Base-by-base conservation (phyloP, 1,140 invertebrate genomes). In the Lutraria rhynchaena region DNA sequence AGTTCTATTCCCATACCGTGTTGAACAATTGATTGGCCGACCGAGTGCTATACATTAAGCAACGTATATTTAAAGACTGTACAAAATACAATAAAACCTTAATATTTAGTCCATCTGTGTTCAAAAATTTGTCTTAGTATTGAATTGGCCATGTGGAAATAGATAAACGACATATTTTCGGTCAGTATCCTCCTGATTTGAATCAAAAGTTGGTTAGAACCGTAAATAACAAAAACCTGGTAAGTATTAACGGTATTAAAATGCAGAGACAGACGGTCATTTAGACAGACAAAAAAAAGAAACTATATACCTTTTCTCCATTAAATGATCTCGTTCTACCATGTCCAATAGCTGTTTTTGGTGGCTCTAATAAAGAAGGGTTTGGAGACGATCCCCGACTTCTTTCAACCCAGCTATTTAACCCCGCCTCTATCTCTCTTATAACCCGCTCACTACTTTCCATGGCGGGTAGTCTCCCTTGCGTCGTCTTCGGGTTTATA, bases 351-450 rank as follows among this genome's bases (percentile, higher is more conserved):
- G 61, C 41, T 44, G 35, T 13, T 15, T 24, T 11, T 7, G 29
- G 4, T 3, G 55, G 37, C 9, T 22, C 60, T 9, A 35, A 44
- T 24, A 67, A 17, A 29, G 17, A 19, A 11, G 5, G 37, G 9
- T 61, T n/a, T 5, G 73, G 55, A 13, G 74, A 77, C 22, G 24
- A 27, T 31, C 44, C 41, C 15, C 76, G 11, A 22, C 51, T 71
- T 27, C 65, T 69, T 22, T 73, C 58, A 27, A 81, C 33, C 78
- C 78, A 81, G 24, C 69, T 63, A 15, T 41, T 71, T 27, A 81
- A 35, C 5, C 78, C 78, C 29, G 27, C 70, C 27, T 81, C 78
- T 22, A 81, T 81, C 41, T 81, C 78, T 49, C 73, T 71, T 24
- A 81, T 81, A 22, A 81, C 58, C 17, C 57, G 35, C 44, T 81